Conservation (phyloP, 2,113 vertebrate species). For the Dipodomys stephensi region DNA sequence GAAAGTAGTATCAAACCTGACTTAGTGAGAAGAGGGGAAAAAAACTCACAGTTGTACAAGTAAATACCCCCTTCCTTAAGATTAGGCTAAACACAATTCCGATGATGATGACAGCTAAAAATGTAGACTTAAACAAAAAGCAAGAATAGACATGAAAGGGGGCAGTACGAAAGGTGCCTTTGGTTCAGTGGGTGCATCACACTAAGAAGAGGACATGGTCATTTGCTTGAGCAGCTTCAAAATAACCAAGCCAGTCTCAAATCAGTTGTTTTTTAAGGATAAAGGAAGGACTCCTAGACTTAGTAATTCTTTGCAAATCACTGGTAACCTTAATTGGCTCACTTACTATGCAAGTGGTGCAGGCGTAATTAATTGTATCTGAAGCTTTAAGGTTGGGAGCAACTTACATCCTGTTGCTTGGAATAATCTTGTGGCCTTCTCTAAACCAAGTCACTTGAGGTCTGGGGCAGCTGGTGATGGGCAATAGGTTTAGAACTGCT, state of each 20-base stretch:
- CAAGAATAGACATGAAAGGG: not conserved
- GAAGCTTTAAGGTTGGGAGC: not conserved
- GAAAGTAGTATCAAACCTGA: constrained; percentile 30
- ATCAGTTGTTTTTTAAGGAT: constrained; percentile 69
- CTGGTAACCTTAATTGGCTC: constrained; percentile 53
- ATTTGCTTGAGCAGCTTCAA: constrained; percentile 69
- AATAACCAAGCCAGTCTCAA: constrained; percentile 52
- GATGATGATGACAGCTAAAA: not conserved
- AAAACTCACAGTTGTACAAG: not conserved
- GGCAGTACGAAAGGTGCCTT: not conserved
- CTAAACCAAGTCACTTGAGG: constrained; percentile 96
- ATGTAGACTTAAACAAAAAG: not conserved
- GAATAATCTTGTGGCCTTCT: constrained; percentile 97
- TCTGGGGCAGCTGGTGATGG: constrained; percentile 90
- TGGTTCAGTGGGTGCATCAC: not conserved
- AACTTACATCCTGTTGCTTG: constrained; percentile 95
- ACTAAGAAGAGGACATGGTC: constrained; percentile 50
- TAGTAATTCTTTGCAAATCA: constrained; percentile 64
- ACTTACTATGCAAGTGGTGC: constrained; percentile 36
- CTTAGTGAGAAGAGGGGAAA: not conserved
- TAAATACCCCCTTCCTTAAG: constrained; percentile 65
- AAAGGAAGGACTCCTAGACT: not conserved
- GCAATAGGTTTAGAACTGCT: constrained; percentile 88
- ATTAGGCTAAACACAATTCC: constrained; percentile 28
- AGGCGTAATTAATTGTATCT: constrained; percentile 59